Percentiles rank a stretch among this genome's conserved stretches.
phyloP scores from a whole-genome alignment of 2,113 vertebrate species.

The Papio anubis region DNA sequence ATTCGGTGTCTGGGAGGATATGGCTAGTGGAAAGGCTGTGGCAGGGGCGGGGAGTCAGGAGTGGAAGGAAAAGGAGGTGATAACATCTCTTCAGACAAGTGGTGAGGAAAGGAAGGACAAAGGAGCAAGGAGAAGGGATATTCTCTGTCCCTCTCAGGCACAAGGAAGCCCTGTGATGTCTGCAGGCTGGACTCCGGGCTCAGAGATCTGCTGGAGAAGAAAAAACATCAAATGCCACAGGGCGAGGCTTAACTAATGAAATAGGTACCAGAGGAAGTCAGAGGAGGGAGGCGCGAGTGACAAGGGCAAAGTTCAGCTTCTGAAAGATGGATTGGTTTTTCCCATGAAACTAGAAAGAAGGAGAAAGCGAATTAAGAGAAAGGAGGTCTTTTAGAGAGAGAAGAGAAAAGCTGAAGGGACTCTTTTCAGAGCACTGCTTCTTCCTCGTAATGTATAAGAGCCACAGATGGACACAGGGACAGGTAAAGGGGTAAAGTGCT shows the following conservation, averaged over 20 bases:
- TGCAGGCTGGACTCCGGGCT: not conserved
- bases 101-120: not conserved
- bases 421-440: not conserved
- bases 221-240: not conserved
- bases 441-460: not conserved
- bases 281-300: not conserved
- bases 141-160: not conserved
- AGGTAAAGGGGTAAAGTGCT: too few relatives aligned
- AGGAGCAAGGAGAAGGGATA: not conserved
- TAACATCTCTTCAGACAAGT: accelerated
- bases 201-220: not conserved
- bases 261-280: not conserved
- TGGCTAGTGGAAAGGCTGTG: not conserved
- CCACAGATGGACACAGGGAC: too few relatives aligned
- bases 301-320: not conserved
- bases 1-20: too few relatives aligned
- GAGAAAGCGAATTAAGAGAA: not conserved
- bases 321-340: not conserved
- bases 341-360: slow-evolving; percentile 10
- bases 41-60: not conserved
- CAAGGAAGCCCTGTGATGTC: not conserved
- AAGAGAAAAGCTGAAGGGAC: not conserved
- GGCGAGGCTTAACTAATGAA: too few relatives aligned
- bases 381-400: not conserved
- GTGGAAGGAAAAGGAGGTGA: not conserved